Percentiles rank a stretch among this genome's conserved stretches.
Evolutionary conservation across 1,140 invertebrate genomes (phyloP).

Genomic region (Drosophila parabipectinata): DNA sequence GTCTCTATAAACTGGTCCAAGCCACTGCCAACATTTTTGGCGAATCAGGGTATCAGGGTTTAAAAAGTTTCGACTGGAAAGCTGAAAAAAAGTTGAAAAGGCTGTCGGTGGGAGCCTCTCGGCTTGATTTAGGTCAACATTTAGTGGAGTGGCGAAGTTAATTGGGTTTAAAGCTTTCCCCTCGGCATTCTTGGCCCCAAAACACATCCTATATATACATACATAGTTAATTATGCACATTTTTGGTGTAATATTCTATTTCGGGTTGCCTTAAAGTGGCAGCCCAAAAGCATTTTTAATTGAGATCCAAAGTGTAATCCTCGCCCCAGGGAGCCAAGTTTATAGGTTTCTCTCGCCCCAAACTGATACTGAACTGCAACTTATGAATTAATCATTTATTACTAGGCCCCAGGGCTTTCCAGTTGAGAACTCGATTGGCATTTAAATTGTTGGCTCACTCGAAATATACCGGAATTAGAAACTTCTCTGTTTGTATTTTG

Average conservation of each 20-base stretch:
- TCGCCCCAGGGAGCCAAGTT: conserved; percentile 13
- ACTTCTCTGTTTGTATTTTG: background rate
- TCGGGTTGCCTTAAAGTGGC: conserved; percentile 9
- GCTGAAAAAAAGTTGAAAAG: background rate
- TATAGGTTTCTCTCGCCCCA: background rate
- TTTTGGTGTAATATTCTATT: conserved; percentile 34
- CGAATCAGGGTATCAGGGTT: conserved; percentile 30
- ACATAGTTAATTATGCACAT: conserved; percentile 36
- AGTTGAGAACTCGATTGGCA: conserved; percentile 18
- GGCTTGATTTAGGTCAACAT: conserved; percentile 44
- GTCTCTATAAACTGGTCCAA: conserved; percentile 17
- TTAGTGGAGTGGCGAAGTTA: conserved; percentile 43
- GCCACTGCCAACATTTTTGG: conserved; percentile 5
- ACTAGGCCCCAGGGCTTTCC: conserved; percentile 10
- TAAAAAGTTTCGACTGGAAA: conserved; percentile 40
- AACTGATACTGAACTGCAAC: conserved; percentile 12
- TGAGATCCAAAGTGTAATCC: conserved; percentile 23
- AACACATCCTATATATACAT: conserved; percentile 3
- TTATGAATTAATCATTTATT: conserved; percentile 37
- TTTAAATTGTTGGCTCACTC: conserved; percentile 7
- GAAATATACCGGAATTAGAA: conserved; percentile 11
- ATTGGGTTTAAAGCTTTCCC: conserved; percentile 35
- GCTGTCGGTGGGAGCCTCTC: too few relatives aligned
- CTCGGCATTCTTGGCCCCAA: conserved; percentile 7
- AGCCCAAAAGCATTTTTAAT: conserved; percentile 32